These are phyloP conservation scores for Rhincodon typus DNA, from an alignment of 2,797 vertebrate species.

Conservation along the genomic window DNA sequence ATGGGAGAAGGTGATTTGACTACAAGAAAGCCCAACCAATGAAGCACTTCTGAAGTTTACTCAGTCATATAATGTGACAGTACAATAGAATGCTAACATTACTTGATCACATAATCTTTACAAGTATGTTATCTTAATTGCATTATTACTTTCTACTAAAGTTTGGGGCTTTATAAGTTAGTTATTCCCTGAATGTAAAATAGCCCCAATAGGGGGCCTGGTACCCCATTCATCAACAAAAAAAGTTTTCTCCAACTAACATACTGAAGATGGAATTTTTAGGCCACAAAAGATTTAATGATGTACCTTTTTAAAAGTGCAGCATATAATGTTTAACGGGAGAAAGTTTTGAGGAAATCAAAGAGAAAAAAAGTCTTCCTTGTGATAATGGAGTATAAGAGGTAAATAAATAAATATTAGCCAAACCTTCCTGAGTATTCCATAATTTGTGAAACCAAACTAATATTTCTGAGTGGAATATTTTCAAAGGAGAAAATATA, in stretches of 20 bases:
- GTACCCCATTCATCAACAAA: background rate
- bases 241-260: background rate
- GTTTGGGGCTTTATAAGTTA: background rate
- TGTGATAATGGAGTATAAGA: background rate
- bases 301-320: background rate
- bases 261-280: background rate
- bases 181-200: background rate
- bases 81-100: background rate
- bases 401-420: background rate
- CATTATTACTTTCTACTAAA: background rate
- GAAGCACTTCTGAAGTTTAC: background rate
- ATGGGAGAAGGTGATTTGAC: background rate
- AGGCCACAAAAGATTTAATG: background rate
- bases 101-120: background rate
- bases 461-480: background rate
- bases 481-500: background rate
- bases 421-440: background rate
- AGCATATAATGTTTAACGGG: background rate
- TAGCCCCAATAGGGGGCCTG: background rate
- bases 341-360: background rate
- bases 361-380: background rate
- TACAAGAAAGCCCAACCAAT: background rate
- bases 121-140: background rate
- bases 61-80: background rate
- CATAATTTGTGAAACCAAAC: background rate